Base-by-base conservation (phyloP, 2,113 vertebrate genomes). In the Pardalotus punctatus region DNA sequence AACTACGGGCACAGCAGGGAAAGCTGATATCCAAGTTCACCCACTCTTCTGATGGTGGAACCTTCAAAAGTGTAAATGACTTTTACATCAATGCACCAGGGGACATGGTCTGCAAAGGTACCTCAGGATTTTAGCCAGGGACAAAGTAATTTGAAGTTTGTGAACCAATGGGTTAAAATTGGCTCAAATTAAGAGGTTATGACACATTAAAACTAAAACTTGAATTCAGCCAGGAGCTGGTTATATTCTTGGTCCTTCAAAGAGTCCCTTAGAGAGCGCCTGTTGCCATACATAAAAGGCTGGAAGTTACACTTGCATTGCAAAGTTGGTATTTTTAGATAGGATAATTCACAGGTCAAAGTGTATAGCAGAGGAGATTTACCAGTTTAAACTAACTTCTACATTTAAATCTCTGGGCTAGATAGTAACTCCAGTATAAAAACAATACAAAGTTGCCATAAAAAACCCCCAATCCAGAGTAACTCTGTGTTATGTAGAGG, bases 51-150 rank as follows among this genome's bases (percentile, higher is more conserved):
- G 97, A 98, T 85, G 98, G 98, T 64, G 96, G 97, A 67, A 96
- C 90, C 84, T 98, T 98, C 42, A 70, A 61, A 31, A 90, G 97
- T 28, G 71, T 90, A n/a, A n/a, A n/a, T n/a, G n/a, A n/a, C n/a
- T n/a, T n/a, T n/a, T n/a, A n/a, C n/a, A n/a, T n/a, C n/a, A n/a
- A n/a, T n/a, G n/a, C n/a, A n/a, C n/a, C n/a, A n/a, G n/a, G n/a
- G n/a, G n/a, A n/a, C n/a, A n/a, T 94, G 98, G 35, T 97, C 98
- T 47, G 96, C 97, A 28, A 98, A 98, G 97, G 97, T 97, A 93
- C 91, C 47, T n/a, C 8, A 18, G 21, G 17, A 6, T 31, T 77
- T 61, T 24, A 69, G 17, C 23, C 33, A 23, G 29, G 25, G 25
- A 72, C 64, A 48, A 72, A 61, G 33, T 3, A 7, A 33, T 19